Percentiles rank a stretch among this genome's conserved stretches.
These are phyloP conservation scores for Acrocephalus kingi DNA, from an alignment of 2,113 vertebrate species.

Conservation along the genomic window DNA sequence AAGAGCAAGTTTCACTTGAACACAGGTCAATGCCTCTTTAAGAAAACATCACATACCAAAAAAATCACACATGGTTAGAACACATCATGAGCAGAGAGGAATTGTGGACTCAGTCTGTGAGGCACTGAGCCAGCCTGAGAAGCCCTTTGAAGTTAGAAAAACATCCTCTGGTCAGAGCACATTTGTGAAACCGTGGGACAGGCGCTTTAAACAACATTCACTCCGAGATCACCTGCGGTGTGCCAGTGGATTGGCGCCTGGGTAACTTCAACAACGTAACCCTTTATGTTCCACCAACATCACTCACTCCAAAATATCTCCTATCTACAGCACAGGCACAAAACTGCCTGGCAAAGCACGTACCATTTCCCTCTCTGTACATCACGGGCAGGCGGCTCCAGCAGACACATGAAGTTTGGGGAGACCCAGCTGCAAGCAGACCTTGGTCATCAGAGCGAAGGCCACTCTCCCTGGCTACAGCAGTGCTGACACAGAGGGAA, in stretches of 20 bases:
- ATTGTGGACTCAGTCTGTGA: slow-evolving; percentile 66
- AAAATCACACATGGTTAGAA: slow-evolving; percentile 70
- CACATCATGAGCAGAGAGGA: slow-evolving; percentile 54
- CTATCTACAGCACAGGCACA: background rate
- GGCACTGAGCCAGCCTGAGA: slow-evolving; percentile 64
- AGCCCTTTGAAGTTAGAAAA: slow-evolving; percentile 69
- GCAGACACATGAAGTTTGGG: rapidly evolving
- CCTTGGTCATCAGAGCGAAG: background rate
- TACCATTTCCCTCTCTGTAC: background rate
- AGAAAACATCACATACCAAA: slow-evolving; percentile 65
- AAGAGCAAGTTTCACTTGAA: slow-evolving; percentile 51
- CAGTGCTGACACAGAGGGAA: background rate
- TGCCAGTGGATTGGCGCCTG: slow-evolving; percentile 41
- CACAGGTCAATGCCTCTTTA: slow-evolving; percentile 53
- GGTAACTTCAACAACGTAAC: background rate
- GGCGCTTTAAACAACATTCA: slow-evolving; percentile 72
- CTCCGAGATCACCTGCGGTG: slow-evolving; percentile 51
- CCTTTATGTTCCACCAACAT: background rate
- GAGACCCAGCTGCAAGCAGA: background rate
- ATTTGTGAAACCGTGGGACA: slow-evolving; percentile 53
- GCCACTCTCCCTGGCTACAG: background rate
- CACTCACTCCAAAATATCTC: background rate
- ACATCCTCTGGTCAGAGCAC: slow-evolving; percentile 62
- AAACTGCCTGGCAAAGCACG: rapidly evolving
- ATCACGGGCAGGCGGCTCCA: background rate